These are phyloP conservation scores for Eupeodes latifasciatus DNA, from an alignment of 2,888 invertebrate genomes.

Conservation along the genomic window DNA sequence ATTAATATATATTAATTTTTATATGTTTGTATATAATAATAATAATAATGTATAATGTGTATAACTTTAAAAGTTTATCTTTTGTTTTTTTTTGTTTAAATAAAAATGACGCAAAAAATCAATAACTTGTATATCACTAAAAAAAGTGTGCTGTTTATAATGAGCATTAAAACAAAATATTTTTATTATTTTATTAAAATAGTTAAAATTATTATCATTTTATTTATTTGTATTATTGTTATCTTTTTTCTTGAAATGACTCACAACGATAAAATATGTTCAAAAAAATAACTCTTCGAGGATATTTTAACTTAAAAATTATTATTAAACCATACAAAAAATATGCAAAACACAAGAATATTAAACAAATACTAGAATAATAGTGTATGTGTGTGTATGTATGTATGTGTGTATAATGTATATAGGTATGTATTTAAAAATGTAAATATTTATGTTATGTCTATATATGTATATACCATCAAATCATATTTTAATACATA, in stretches of 20 bases:
- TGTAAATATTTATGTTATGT: constrained; percentile 29
- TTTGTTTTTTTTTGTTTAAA: constrained; percentile 28
- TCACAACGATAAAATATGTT: constrained; percentile 60
- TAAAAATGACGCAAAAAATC: constrained; percentile 57
- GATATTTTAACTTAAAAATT: constrained; percentile 2
- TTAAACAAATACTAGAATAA: constrained; percentile 33
- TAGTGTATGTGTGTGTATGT: constrained; percentile 2
- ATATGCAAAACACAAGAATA: constrained; percentile 36
- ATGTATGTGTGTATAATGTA: constrained; percentile 10
- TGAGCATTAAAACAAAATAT: constrained; percentile 63
- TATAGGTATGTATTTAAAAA: constrained; percentile 40
- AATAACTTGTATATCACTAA: constrained; percentile 64
- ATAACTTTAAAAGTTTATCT: constrained; percentile 59
- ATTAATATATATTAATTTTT: constrained; percentile 48
- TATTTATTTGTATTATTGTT: not conserved
- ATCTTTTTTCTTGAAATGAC: constrained; percentile 44
- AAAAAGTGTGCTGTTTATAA: constrained; percentile 64
- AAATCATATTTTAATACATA: constrained; percentile 23
- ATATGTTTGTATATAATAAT: constrained; percentile 28
- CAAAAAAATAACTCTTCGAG: constrained; percentile 54
- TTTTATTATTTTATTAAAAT: constrained; percentile 3
- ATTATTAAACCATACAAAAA: constrained; percentile 33
- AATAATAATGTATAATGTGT: constrained; percentile 57
- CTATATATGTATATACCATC: constrained; percentile 24
- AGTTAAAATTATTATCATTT: constrained; percentile 35